phyloP scores from a whole-genome alignment of 2,888 invertebrate species.

The Phoenoteleia sp. region DNA sequence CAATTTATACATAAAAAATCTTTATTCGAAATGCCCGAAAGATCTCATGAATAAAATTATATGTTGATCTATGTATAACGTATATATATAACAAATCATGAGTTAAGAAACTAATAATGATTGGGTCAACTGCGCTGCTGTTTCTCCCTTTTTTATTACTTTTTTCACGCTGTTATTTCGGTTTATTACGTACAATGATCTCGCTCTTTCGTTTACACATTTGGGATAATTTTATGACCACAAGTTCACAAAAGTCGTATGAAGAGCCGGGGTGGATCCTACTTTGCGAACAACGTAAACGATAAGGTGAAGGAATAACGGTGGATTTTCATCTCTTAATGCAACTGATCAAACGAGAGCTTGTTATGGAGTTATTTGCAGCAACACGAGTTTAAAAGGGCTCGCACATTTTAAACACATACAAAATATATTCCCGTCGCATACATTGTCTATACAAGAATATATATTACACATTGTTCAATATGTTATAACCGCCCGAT shows the following conservation, averaged over 20 bases:
- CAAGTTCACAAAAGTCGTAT: constrained; percentile 29
- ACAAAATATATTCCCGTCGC: constrained; percentile 47
- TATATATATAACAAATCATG: constrained; percentile 84
- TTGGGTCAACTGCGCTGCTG: constrained; percentile 83
- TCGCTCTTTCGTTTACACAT: constrained; percentile 24
- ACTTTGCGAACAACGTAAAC: constrained; percentile 51
- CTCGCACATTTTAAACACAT: constrained; percentile 10
- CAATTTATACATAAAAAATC: too few species aligned
- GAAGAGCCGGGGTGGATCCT: constrained; percentile 31
- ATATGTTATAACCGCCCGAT: background rate
- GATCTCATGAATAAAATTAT: too few species aligned
- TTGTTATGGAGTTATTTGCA: background rate
- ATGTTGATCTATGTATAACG: constrained; percentile 86
- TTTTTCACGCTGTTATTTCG: constrained; percentile 35
- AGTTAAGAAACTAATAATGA: constrained; percentile 85
- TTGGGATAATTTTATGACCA: constrained; percentile 52
- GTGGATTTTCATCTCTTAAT: constrained; percentile 61
- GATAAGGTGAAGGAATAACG: constrained; percentile 61
- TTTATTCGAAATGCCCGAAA: too few species aligned
- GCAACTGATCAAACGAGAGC: background rate
- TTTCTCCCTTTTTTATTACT: constrained; percentile 76
- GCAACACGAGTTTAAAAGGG: constrained; percentile 11
- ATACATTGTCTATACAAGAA: constrained; percentile 25
- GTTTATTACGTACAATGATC: constrained; percentile 19
- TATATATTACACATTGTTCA: constrained; percentile 46